Evolutionary conservation across 2,888 invertebrate genomes (phyloP), one percentile per base, ranked within the genome.

Genomic region (Scelioninae gen. 2): DNA sequence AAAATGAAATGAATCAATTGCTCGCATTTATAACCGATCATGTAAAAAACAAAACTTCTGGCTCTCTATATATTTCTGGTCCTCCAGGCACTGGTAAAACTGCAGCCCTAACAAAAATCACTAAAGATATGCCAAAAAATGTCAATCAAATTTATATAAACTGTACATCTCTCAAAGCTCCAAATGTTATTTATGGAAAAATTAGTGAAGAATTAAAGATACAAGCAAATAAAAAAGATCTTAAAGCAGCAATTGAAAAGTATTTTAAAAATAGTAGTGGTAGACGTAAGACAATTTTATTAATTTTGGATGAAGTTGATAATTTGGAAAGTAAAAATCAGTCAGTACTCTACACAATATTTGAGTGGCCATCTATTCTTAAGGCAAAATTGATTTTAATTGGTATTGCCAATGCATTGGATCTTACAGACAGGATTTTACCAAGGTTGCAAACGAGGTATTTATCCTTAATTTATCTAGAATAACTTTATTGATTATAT

Each of bases 61-160:
- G 93, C 0, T 95, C 96, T 13, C 83, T 98, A 58, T 99, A 98
- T 85, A 91, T 99, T 39, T 97, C 97, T 35, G 98, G 98, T 0
- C 96, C 96, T 18, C 98, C 98, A 0, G 99, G 98, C 3, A 98
- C 98, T 0, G 98, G 97, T 0, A 98, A 98, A 88, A 97, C 97
- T 0, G 97, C 96, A 0, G 93, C 94, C 71, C 87, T 98, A 13
- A 92, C 92, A 0, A 89, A 92, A 86, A 90, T 90, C 74, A 37
- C 22, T 4, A 19, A 25, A 0, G 1, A 37, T 2, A 37, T 74
- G 13, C 89, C 90, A 81, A 89, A 90, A 70, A 89, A 94, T 7
- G 7, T 74, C 6, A 88, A 89, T 80, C 89, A 90, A 68, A 89
- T 94, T 9, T 93, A 92, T 81, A 87, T 96, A 0, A 98, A 98